Percentiles rank a stretch among this genome's conserved stretches.
Evolutionary conservation across 2,888 invertebrate genomes (phyloP).

Genomic region (Thereva unica): DNA sequence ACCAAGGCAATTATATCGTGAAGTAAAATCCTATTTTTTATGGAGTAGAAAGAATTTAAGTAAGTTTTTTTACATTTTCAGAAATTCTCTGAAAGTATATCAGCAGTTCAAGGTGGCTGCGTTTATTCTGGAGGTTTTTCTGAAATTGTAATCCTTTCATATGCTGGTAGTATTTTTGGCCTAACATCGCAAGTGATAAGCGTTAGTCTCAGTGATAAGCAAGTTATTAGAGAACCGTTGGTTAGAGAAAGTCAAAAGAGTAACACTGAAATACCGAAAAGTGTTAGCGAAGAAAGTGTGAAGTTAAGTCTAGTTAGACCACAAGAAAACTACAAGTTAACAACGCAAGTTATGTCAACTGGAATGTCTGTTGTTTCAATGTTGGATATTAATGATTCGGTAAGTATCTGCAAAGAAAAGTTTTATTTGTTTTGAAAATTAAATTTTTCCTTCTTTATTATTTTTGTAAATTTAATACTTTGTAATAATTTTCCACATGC

Average conservation of each 20-base stretch:
- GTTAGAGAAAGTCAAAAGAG: background rate
- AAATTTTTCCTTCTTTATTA: background rate
- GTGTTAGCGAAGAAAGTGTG: conserved; percentile 52
- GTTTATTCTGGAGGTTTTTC: conserved; percentile 74
- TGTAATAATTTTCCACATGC: background rate
- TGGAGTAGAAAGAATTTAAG: background rate
- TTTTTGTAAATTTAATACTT: background rate
- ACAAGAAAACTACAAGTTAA: conserved; percentile 76
- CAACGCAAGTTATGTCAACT: conserved; percentile 64
- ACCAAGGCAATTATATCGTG: conserved; percentile 45
- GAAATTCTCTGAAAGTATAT: conserved; percentile 47
- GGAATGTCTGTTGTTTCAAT: conserved; percentile 78
- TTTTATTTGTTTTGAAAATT: background rate
- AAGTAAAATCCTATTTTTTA: conserved; percentile 35
- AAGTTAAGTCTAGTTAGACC: conserved; percentile 69
- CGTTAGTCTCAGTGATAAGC: conserved; percentile 63
- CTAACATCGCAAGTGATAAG: conserved; percentile 77
- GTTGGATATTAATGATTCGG: conserved; percentile 80
- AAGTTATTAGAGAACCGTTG: conserved; percentile 44
- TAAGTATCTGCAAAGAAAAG: conserved; percentile 56
- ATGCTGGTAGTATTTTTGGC: conserved; percentile 88
- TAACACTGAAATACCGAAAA: background rate
- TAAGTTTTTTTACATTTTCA: conserved; percentile 17
- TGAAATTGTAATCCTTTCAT: conserved; percentile 84
- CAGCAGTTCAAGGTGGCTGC: conserved; percentile 75